Evolutionary conservation across 1,140 invertebrate species (phyloP).

Genomic region (Lysiphlebus fabarum): DNA sequence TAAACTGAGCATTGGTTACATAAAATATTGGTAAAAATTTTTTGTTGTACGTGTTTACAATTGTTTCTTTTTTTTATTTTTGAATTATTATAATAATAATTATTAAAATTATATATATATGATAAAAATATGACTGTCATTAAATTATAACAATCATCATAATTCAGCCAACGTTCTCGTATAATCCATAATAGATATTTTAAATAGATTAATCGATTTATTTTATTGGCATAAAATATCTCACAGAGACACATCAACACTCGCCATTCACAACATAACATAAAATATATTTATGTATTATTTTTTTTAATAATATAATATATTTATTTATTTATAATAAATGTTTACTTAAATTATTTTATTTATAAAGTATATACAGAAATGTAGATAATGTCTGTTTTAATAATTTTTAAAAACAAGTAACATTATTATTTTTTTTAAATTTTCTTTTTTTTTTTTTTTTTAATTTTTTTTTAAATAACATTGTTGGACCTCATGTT

Average conservation of each 20-base stretch:
- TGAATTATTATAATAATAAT: background rate
- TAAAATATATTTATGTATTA: constrained; percentile 52
- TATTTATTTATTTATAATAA: too few relatives aligned
- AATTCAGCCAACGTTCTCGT: too few relatives aligned
- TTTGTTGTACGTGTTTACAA: constrained; percentile 14
- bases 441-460: constrained; percentile 16
- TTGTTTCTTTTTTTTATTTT: background rate
- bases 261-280: constrained; percentile 52
- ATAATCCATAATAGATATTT: too few relatives aligned
- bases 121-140: background rate
- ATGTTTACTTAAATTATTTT: constrained; percentile 32
- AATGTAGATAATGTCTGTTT: constrained; percentile 43
- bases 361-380: constrained; percentile 44
- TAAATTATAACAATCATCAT: background rate
- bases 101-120: background rate
- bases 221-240: constrained; percentile 36
- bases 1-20: constrained; percentile 20
- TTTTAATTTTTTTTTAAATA: constrained; percentile 49
- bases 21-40: constrained; percentile 19
- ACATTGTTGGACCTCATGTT: constrained; percentile 54
- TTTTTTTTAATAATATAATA: constrained; percentile 26
- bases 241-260: constrained; percentile 51
- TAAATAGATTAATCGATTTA: too few relatives aligned
- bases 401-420: constrained; percentile 49
- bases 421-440: constrained; percentile 43